Evolutionary conservation across 1,140 invertebrate species (phyloP), one percentile per base, ranked within the genome.

Genomic region (Sycophila sp.): DNA sequence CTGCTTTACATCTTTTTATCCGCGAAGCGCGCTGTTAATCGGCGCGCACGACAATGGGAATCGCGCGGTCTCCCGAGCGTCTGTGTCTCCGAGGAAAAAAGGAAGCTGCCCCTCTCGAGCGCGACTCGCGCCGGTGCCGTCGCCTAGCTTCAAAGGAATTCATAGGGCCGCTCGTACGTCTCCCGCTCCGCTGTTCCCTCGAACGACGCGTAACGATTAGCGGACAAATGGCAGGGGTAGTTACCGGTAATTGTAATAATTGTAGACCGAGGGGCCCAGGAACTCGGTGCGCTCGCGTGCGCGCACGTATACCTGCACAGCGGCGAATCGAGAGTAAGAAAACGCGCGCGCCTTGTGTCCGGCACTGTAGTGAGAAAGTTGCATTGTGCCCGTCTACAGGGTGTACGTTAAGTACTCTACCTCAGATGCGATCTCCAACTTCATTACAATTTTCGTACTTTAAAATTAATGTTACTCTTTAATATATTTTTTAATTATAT

Each of bases 181-280:
- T 69, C 32, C 30, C 34, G 15, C 24, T 60, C 36, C 22, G 24
- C 40, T 19, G 10, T 26, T 40, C 58, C 34, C 30, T 34, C 38
- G 72, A 76, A 76, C 73, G 75, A 72, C 74, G 72, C 78, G 78
- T 81, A 81, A 81, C 81, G 78, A 85, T 85, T 83, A 85, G 78
- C 79, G 78, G 77, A 83, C 83, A 85, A 85, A 84, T 84, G 80
- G 76, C 79, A 19, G 49, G 75, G 76, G 79, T 78, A 81, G 76
- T 84, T 83, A 81, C 75, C 74, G 71, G 78, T 84, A 84, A 84
- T 84, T 85, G 81, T 84, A 84, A 84, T 84, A 84, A 85, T 85
- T 83, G 80, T 82, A 78, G 78, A 40, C 40, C 67, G 51, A 65
- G 49, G 28, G 51, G 56, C 32, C 24, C 19, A 55, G 49, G 32